Percentiles rank a stretch among this genome's conserved stretches.
Conservation (phyloP, 2,797 vertebrate genomes). For the Meriones psammophilus region DNA sequence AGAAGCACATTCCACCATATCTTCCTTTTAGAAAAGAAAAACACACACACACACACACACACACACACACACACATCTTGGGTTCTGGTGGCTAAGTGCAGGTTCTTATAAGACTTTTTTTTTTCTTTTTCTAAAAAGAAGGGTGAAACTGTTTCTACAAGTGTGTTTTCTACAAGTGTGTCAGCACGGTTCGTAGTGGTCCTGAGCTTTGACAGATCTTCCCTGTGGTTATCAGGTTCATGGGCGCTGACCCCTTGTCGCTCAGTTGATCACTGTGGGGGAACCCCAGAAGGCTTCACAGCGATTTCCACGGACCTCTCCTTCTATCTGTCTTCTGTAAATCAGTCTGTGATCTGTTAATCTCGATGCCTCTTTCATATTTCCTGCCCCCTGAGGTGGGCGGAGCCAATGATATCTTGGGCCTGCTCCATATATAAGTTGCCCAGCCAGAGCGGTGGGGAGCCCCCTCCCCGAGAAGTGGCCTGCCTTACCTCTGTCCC, state of each 20-base stretch:
- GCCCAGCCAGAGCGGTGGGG: background rate
- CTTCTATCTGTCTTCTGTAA: background rate
- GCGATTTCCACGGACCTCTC: background rate
- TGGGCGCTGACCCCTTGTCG: background rate
- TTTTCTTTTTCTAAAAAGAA: slow-evolving; percentile 34
- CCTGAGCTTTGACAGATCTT: background rate
- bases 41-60: too few relatives aligned
- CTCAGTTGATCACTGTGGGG: background rate
- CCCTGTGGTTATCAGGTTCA: background rate
- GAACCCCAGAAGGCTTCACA: background rate
- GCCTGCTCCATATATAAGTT: too few relatives aligned
- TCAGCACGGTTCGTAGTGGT: background rate
- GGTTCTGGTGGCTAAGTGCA: background rate
- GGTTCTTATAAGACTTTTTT: background rate
- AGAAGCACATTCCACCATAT: too few relatives aligned
- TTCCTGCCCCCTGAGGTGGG: too few relatives aligned
- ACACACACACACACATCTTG: too few relatives aligned
- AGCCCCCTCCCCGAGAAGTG: background rate
- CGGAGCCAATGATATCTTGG: too few relatives aligned
- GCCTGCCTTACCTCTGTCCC: background rate
- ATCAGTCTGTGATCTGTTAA: background rate
- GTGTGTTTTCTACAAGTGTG: too few relatives aligned
- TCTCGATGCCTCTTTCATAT: too few relatives aligned
- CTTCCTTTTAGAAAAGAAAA: too few relatives aligned
- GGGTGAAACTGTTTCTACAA: background rate